Evolutionary conservation across 2,888 invertebrate species (phyloP).

Genomic region (Strigamia maritima): DNA sequence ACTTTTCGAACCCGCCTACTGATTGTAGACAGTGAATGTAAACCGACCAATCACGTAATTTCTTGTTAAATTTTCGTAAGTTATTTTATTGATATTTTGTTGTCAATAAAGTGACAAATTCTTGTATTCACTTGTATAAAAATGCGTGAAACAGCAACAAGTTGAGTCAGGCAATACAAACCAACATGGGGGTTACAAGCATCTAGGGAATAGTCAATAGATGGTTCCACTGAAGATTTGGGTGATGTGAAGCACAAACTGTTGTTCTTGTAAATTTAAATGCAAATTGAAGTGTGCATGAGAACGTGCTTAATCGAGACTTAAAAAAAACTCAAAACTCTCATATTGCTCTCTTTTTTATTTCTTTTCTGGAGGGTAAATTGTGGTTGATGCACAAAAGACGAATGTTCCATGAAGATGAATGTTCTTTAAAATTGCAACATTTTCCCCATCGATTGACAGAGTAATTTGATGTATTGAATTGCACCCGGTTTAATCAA

Average conservation of each 20-base stretch:
- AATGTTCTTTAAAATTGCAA: not conserved
- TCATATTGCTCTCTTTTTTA: not conserved
- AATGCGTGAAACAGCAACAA: no score
- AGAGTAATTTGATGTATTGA: not conserved
- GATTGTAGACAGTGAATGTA: no score
- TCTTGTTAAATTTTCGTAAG: no score
- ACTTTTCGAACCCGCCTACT: no score
- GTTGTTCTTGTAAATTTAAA: not conserved
- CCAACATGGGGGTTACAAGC: no score
- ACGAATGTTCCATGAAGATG: not conserved
- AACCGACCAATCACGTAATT: no score
- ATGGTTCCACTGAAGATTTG: not conserved
- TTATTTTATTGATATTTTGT: no score
- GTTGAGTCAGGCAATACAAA: no score
- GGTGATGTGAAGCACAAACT: not conserved
- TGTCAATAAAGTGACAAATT: no score
- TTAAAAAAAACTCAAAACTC: not conserved
- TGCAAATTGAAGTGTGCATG: not conserved
- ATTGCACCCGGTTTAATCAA: not conserved
- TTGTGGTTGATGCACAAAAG: not conserved
- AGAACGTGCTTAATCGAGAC: not conserved
- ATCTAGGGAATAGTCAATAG: no score
- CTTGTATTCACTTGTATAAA: no score
- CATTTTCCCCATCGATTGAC: not conserved
- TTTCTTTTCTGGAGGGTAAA: not conserved